Base-by-base conservation (phyloP, 2,797 vertebrate species). In the Esox masquinongy region DNA sequence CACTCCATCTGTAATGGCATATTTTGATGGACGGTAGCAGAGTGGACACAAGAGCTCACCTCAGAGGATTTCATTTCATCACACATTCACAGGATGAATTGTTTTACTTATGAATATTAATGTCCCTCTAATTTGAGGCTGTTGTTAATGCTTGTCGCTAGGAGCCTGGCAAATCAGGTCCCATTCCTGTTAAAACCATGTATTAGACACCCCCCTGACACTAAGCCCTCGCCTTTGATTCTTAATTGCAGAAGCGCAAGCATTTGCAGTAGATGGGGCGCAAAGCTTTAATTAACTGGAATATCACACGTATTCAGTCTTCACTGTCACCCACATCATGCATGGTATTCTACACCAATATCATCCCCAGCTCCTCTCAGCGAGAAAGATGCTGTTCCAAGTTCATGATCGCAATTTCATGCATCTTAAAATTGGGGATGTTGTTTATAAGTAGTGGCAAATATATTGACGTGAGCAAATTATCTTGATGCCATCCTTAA, bases 31-130 rank as follows among this genome's bases (percentile, higher is more conserved):
- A 91, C 86, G 91, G 82, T 85, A 89, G 89, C 87, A 86, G 90
- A 83, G 86, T 87, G 89, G 92, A 93, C 90, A 91, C 77, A 78
- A 90, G 91, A 85, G 90, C 91, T 94, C 92, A 93, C 93, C 94
- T 93, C 92, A 26, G 88, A 92, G 91, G 92, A 93, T 94, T 93
- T 91, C 91, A 93, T 94, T 93, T 94, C 90, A 92, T 93, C 92
- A 91, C 90, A 88, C 91, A 89, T 92, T 93, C 91, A 90, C 90
- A 88, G 88, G 90, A 92, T 92, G 92, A 94, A 95, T 93, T 93
- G 94, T 95, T 94, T 94, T 93, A 94, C 93, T 95, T 95, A 95
- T 95, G 93, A 95, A 95, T 95, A 95, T 95, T 95, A 95, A 95
- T 95, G 93, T 87, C 86, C 87, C 91, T 93, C 93, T 94, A 95